A percentile compares a stretch with the other conserved stretches of the same genome.
These are phyloP conservation scores for Conistra vaccinii DNA, from an alignment of 2,888 invertebrate genomes.

Conservation along the genomic window DNA sequence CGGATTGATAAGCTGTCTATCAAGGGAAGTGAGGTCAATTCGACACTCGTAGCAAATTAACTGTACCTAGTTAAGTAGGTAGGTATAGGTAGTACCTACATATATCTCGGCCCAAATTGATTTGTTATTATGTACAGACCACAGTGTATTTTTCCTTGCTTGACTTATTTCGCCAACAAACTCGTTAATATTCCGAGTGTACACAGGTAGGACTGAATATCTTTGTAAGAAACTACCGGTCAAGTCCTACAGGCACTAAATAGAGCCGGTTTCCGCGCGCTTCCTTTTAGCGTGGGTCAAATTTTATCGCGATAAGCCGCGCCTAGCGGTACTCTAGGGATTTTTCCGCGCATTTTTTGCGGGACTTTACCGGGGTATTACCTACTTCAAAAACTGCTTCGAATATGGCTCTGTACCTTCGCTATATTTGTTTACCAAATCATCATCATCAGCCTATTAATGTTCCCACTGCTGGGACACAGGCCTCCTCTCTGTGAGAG, in stretches of 20 bases:
- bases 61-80: not conserved
- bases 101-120: not conserved
- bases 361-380: too few species aligned
- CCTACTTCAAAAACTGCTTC: not conserved
- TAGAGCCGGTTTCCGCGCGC: too few species aligned
- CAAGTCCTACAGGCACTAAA: too few species aligned
- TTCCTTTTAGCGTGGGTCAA: too few species aligned
- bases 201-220: too few species aligned
- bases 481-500: too few species aligned
- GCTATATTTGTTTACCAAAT: not conserved
- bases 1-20: slow-evolving; percentile 38
- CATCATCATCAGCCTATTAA: too few species aligned
- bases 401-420: not conserved
- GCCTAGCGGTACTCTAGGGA: too few species aligned
- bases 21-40: slow-evolving; percentile 23
- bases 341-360: too few species aligned
- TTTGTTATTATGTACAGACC: not conserved
- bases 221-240: too few species aligned
- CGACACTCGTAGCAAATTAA: not conserved
- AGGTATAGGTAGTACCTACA: not conserved
- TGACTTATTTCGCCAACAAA: not conserved
- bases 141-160: not conserved
- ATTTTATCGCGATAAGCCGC: too few species aligned
- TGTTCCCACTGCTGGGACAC: too few species aligned
- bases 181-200: not conserved